Evolutionary conservation across 1,140 invertebrate genomes (phyloP).

Genomic region (Oncopeltus fasciatus): DNA sequence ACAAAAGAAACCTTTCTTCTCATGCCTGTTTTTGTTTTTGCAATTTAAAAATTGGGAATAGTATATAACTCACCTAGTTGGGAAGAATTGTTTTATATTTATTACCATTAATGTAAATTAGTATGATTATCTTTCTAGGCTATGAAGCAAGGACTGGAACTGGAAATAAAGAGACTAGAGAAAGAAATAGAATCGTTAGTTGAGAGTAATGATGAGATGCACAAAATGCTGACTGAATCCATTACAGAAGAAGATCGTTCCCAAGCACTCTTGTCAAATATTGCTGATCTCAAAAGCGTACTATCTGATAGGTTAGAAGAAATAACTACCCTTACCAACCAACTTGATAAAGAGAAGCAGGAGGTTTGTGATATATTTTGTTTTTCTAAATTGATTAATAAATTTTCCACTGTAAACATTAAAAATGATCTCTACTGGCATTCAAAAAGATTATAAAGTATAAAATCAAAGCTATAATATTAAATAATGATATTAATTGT

Average conservation of each 20-base stretch:
- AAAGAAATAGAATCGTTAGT: constrained; percentile 32
- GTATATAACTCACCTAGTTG: too few species aligned
- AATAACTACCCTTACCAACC: constrained; percentile 33
- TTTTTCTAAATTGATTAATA: not conserved
- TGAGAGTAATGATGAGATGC: constrained; percentile 31
- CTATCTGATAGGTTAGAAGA: constrained; percentile 25
- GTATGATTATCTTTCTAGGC: constrained; percentile 19
- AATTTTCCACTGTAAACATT: not conserved
- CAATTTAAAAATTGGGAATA: too few species aligned
- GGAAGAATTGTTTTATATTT: too few species aligned
- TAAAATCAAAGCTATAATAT: too few species aligned
- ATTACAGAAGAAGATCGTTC: constrained; percentile 33
- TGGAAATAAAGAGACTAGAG: constrained; percentile 28
- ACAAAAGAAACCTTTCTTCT: too few species aligned
- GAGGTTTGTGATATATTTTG: constrained; percentile 29
- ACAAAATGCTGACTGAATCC: constrained; percentile 42
- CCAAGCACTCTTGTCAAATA: constrained; percentile 28
- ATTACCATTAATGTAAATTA: too few species aligned
- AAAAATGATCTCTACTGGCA: too few species aligned
- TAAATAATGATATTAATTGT: too few species aligned
- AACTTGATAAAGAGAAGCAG: constrained; percentile 33
- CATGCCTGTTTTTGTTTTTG: too few species aligned
- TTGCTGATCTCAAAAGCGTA: constrained; percentile 31
- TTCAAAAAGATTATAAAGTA: too few species aligned
- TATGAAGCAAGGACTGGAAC: constrained; percentile 26